Percentiles rank a stretch among this genome's conserved stretches.
Conservation (phyloP, 2,888 invertebrate genomes). For the Athrips mouffetella region DNA sequence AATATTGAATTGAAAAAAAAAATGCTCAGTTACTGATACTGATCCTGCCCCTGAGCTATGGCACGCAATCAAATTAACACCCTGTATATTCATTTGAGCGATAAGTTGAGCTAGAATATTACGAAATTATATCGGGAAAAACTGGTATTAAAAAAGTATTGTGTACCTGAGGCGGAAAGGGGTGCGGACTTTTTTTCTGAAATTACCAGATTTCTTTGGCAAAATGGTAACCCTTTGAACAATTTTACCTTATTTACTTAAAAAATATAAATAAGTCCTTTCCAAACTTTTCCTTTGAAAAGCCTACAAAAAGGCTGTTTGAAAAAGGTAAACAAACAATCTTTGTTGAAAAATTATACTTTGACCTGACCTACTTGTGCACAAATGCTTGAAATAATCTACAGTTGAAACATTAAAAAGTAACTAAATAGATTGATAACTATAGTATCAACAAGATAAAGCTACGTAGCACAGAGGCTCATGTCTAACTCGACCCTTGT, state of each 20-base stretch:
- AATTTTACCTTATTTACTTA: constrained; percentile 12
- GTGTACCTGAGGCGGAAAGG: background rate
- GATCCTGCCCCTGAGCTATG: too few relatives aligned
- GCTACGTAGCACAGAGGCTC: constrained; percentile 37
- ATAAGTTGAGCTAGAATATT: too few relatives aligned
- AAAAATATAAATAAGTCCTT: constrained; percentile 9
- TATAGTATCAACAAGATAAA: constrained; percentile 8
- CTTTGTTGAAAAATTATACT: background rate
- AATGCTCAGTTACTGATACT: too few relatives aligned
- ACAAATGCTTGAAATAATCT: too few relatives aligned
- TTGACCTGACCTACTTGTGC: too few relatives aligned
- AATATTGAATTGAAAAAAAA: too few relatives aligned
- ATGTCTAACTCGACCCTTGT: constrained; percentile 57
- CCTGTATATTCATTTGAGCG: too few relatives aligned
- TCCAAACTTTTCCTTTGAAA: constrained; percentile 5
- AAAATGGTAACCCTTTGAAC: constrained; percentile 10
- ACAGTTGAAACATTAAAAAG: too few relatives aligned
- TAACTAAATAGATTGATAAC: background rate
- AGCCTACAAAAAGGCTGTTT: background rate
- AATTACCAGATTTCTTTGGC: constrained; percentile 8
- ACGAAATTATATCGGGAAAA: too few relatives aligned
- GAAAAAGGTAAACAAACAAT: background rate
- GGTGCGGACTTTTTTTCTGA: constrained; percentile 3
- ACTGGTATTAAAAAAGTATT: too few relatives aligned
- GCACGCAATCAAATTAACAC: too few relatives aligned